Base-by-base conservation (phyloP, 2,888 invertebrate genomes). In the Nemurella pictetii region DNA sequence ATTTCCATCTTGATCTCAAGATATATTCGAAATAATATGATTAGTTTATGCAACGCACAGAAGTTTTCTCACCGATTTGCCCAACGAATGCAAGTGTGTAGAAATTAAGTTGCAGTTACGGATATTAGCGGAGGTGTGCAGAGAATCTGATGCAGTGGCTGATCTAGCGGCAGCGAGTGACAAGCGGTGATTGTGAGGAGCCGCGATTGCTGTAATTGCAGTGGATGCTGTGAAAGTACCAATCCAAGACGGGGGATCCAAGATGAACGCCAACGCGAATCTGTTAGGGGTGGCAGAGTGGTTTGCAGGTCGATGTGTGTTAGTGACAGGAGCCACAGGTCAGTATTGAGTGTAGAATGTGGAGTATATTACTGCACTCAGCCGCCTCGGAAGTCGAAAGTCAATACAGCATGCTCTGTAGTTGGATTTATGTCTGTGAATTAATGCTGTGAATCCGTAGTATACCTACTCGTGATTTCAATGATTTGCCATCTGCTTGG, bases 291-390 rank as follows among this genome's bases (percentile, higher is more conserved):
- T 55, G 9, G 55, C 55, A 20, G 55, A 55, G 78, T 78, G 78
- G 78, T 30, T 78, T 15, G 27, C 78, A 0, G 93, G 93, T 15
- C 95, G 95, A 89, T 95, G 94, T 90, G 92, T 99, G 80, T 97
- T 99, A 88, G 94, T 99, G 83, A 99, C 99, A 26, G 99, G 99
- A 0, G 97, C 95, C 29, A 97, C 55, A 55, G 55, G 55, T 55
- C 55, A 55, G 55, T 55, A n/a, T n/a, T n/a, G n/a, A n/a, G n/a
- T n/a, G n/a, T n/a, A n/a, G n/a, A n/a, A n/a, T n/a, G n/a, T n/a
- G n/a, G n/a, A n/a, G n/a, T n/a, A n/a, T n/a, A n/a, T n/a, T n/a
- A n/a, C n/a, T n/a, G n/a, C n/a, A n/a, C n/a, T n/a, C n/a, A n/a
- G n/a, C n/a, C n/a, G n/a, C n/a, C n/a, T n/a, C n/a, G n/a, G n/a